Base-by-base conservation (phyloP, 2,888 invertebrate species). In the Chrysina gloriosa region DNA sequence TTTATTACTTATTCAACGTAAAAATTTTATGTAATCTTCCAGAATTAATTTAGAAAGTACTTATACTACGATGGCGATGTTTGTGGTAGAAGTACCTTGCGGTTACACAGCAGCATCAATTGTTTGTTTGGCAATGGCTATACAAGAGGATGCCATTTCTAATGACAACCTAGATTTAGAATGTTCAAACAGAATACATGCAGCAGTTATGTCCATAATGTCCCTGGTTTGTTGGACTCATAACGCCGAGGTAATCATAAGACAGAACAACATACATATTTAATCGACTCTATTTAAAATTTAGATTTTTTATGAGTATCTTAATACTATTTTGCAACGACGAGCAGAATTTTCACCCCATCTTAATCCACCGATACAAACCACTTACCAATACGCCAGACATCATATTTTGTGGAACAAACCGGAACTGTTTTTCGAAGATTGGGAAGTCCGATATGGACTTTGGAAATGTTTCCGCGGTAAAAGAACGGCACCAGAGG, bases 401-500 rank as follows among this genome's bases (percentile, higher is more conserved):
- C 86, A 87, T 73, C 87, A 88, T 67, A 81, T 88, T 1, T 82
- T 86, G 0, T 88, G 87, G 87, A 85, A 88, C 73, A 89, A 88
- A 67, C 86, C 87, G 0, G 87, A 88, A 3, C 77, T 90, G 9
- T 90, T 88, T 76, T 88, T 90, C 68, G 86, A 89, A 69, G 89
- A 89, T 74, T 89, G 89, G 89, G 89, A 89, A 75, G 83, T 87
- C 2, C 84, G 89, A 29, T 90, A 87, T 71, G 88, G 88, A 0
- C 77, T 89, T 3, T 89, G 89, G 89, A 89, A 88, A 76, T 87
- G 84, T 80, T 85, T 89, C 71, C 77, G 64, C 25, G 58, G 47
- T 5, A 64, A 48, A 19, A 58, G 7, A 16, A 0, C 16, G 2
- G 11, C 31, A 9, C 6, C 39, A 11, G 58, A 58, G 0, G 7